Conservation (phyloP, 1,140 invertebrate species). For the Bombus cullumanus region DNA sequence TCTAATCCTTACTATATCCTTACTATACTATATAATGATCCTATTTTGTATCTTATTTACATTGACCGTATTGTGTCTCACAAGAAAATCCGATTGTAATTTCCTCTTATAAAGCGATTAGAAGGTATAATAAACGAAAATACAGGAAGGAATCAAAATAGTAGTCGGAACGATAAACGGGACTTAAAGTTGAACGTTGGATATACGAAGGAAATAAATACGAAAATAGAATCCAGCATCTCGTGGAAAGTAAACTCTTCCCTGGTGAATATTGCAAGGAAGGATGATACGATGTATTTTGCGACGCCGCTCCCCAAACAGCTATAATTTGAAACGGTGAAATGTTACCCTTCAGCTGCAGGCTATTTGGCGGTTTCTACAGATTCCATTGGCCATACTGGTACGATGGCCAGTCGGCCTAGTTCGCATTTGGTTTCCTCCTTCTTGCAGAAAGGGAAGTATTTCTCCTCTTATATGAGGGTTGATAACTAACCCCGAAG, state of each 20-base stretch:
- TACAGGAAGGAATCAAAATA: background rate
- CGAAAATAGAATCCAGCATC: background rate
- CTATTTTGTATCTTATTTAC: no score
- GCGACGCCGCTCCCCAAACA: background rate
- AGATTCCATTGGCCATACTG: conserved; percentile 60
- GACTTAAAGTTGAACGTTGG: background rate
- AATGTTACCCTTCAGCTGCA: conserved; percentile 41
- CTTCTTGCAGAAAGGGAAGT: conserved; percentile 52
- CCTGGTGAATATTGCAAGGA: conserved; percentile 6
- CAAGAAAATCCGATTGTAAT: no score
- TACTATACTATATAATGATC: no score
- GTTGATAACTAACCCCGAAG: conserved; percentile 61
- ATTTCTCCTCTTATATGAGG: conserved; percentile 40
- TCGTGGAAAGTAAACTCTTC: background rate
- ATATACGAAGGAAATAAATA: background rate
- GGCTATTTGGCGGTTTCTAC: conserved; percentile 61
- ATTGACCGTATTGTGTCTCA: no score
- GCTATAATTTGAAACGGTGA: conserved; percentile 41
- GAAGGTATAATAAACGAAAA: background rate
- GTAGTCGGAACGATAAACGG: background rate
- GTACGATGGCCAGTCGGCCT: conserved; percentile 66
- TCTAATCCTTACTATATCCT: no score
- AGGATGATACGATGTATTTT: conserved; percentile 2
- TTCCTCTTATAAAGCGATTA: no score
- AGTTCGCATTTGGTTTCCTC: conserved; percentile 78